Evolutionary conservation across 2,888 invertebrate genomes (phyloP).

Genomic region (Pachymerium ferrugineum): DNA sequence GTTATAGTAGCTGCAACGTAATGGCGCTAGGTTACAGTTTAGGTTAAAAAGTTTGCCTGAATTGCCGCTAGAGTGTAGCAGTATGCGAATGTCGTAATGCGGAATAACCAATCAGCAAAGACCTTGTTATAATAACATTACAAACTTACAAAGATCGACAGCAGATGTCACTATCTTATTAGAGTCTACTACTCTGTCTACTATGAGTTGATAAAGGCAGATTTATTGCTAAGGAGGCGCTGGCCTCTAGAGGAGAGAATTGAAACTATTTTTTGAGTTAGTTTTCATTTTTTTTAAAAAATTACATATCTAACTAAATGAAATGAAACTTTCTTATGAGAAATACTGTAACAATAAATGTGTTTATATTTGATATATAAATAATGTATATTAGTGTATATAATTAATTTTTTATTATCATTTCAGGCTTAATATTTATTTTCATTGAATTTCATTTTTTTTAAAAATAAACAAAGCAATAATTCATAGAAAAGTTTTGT

Average conservation of each 20-base stretch:
- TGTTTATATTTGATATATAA: no score
- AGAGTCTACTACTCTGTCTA: no score
- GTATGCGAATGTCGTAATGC: not conserved
- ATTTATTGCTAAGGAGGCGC: not conserved
- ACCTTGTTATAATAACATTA: no score
- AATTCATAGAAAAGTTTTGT: not conserved
- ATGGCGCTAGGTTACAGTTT: not conserved
- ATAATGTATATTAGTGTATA: not conserved
- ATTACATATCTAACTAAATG: no score
- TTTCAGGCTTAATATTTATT: not conserved
- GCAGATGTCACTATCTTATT: no score
- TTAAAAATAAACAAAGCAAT: not conserved
- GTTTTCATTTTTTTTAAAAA: constrained; percentile 2
- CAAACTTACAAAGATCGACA: no score
- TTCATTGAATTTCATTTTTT: not conserved
- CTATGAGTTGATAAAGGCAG: no score
- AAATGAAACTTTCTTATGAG: no score
- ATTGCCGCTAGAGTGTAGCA: not conserved
- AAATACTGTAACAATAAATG: no score
- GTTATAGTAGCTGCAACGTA: not conserved
- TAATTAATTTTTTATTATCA: not conserved
- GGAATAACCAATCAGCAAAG: not conserved
- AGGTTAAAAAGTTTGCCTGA: not conserved
- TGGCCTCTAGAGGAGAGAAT: not conserved
- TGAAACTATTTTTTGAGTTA: no score